Base-by-base conservation (phyloP, 1,140 invertebrate species). In the Philotrypesis tridentata region DNA sequence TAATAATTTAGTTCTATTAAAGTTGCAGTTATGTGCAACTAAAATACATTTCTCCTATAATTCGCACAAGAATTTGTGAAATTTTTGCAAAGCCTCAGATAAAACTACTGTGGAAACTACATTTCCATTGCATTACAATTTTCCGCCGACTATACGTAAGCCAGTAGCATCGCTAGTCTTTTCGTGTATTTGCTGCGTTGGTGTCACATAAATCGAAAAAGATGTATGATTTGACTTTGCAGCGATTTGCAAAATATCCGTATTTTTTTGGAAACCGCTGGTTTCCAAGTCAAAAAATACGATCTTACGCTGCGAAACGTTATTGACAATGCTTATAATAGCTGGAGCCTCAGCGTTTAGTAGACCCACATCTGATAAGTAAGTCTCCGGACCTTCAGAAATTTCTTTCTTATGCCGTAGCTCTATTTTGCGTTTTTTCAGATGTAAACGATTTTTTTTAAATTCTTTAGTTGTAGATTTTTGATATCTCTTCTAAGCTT, bases 261-360 rank as follows among this genome's bases (percentile, higher is more conserved):
- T 63, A 67, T 43, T 14, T 43, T 43, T 43, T 81, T 37, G 43
- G 40, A 81, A 81, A 61, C 71, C 79, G 27, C 60, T 17, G 23
- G 25, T 37, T 55, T 75, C 37, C 12, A 60, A 60, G 43, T 43
- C 71, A 33, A 73, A 73, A 43, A 55, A 67, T 25, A 67, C 63
- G 1, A 67, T 61, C 14, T 61, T 61, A 61, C 55, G 55, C 14
- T 61, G 9, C 9, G 9, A 14, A 9, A 23, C n/a, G 12, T 71
- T 43, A 71, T 71, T 5, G 8, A n/a, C 14, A 23, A 71, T 7
- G 12, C 14, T 60, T 74, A 60, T 31, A 33, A 61, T 61, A 11
- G 25, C 12, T 17, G 29, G 55, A 31, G 29, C 21, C 29, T 60
- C 55, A 12, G 73, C 48, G 4, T n/a, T 33, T 27, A 61, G 23